phyloP scores from a whole-genome alignment of 1,140 invertebrate genomes.

The Drosophila lacertosa region DNA sequence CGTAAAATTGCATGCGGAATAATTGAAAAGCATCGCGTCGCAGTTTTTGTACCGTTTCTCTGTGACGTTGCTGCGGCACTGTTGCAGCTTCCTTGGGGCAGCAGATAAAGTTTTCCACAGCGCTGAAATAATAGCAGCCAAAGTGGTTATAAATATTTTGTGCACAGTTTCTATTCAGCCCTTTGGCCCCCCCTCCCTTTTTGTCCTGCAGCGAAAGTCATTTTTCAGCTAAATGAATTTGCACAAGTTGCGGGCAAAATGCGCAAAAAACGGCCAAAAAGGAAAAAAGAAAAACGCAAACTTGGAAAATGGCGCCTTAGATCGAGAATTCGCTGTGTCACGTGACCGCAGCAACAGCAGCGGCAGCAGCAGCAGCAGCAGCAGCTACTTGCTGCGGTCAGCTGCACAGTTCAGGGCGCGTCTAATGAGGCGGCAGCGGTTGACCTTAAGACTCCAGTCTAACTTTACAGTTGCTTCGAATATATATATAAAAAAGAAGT shows the following conservation, averaged over 20 bases:
- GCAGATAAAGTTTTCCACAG: conserved; percentile 71
- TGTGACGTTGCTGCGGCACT: neutral
- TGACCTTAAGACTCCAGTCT: conserved; percentile 52
- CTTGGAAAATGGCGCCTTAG: conserved; percentile 3
- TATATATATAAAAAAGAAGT: conserved; percentile 12
- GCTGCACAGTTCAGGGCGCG: conserved; percentile 62
- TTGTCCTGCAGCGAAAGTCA: conserved; percentile 67
- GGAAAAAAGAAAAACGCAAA: conserved; percentile 32
- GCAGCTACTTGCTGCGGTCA: conserved; percentile 67
- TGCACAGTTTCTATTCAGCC: conserved; percentile 45
- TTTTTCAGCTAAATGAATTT: conserved; percentile 82
- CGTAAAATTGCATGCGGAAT: conserved; percentile 78
- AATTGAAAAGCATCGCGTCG: conserved; percentile 76
- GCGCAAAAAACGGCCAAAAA: conserved; percentile 61
- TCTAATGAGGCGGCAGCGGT: conserved; percentile 68
- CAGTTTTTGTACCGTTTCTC: conserved; percentile 51
- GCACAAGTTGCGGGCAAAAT: conserved; percentile 66
- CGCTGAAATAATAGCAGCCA: conserved; percentile 73
- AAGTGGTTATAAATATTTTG: conserved; percentile 83
- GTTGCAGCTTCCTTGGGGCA: conserved; percentile 20
- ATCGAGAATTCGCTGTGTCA: conserved; percentile 44
- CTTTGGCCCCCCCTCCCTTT: conserved; percentile 5
- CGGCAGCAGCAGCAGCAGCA: too few species aligned
- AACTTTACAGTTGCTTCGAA: conserved; percentile 28
- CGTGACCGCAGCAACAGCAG: conserved; percentile 25